Base-by-base conservation (phyloP, 2,797 vertebrate species). In the Cynodonichthys magdalenae region DNA sequence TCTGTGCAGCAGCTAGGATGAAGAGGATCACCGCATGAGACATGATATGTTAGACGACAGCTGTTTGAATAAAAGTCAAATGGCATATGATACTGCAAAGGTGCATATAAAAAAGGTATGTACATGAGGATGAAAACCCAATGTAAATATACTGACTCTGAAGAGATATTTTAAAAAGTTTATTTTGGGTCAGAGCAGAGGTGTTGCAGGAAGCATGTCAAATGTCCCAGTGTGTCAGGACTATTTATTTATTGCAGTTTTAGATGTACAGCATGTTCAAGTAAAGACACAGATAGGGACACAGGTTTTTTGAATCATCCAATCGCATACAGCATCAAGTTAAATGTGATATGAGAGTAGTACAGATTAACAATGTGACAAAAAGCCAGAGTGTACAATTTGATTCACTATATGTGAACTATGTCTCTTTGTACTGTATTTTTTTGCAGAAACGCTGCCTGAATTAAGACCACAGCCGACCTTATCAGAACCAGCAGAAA, bases 151-250 rank as follows among this genome's bases (percentile, higher is more conserved):
- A 46, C 59, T 58, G 63, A 77, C 24, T 24, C 34, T 59, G 79
- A 74, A 81, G 77, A 69, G 54, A 36, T 60, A 70, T 66, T 60
- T 84, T 82, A 75, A 74, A 70, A 81, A 73, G 71, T 74, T 70
- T 70, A 67, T 48, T 12, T 66, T 71, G 53, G 83, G 80, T 89
- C 24, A 24, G 24, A 3, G 24, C 71, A 84, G 47, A 79, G 71
- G 73, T 79, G 59, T 45, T 18, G 41, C 28, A 59, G 78, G 66
- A 70, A 67, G 20, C 56, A 53, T 74, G 73, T 58, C 79, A 55
- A 75, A 77, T 81, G 75, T 83, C 58, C 69, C 41, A 31, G 20
- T 77, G 68, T 31, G 29, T 31, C 5, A 6, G 29, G 5, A 8
- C 8, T 6, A 3, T 6, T 31, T 6, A 3, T 6, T 47, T 66